Percentiles rank a stretch among this genome's conserved stretches.
These are phyloP conservation scores for Charina bottae DNA, from an alignment of 2,113 vertebrate species.

Conservation along the genomic window DNA sequence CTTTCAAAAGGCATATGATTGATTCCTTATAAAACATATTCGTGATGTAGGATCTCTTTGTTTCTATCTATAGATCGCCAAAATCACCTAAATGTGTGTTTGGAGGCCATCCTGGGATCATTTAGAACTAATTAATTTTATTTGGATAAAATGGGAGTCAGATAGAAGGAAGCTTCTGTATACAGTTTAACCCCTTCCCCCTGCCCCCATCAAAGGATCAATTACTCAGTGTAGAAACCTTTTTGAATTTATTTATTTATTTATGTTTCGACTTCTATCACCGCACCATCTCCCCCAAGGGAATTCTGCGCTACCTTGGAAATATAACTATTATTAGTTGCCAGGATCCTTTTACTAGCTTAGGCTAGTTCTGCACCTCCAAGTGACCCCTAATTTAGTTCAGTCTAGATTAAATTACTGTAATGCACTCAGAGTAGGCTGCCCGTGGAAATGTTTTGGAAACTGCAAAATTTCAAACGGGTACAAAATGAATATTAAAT, in stretches of 20 bases:
- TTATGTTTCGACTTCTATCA: too few relatives aligned
- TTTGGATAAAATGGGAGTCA: not conserved
- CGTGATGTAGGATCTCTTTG: not conserved
- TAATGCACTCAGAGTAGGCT: too few relatives aligned
- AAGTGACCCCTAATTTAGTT: not conserved
- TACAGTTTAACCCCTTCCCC: not conserved
- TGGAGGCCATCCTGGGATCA: not conserved
- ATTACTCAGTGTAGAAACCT: not conserved
- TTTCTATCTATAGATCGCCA: too few relatives aligned
- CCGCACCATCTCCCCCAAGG: too few relatives aligned
- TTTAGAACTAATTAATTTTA: not conserved
- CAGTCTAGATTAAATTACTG: not conserved
- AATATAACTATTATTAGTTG: not conserved
- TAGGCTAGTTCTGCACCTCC: not conserved
- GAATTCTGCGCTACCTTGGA: too few relatives aligned
- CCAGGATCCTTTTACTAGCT: not conserved
- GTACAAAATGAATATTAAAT: not conserved
- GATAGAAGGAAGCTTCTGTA: not conserved
- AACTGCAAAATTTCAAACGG: not conserved
- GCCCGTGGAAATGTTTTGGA: not conserved
- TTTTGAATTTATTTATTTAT: too few relatives aligned
- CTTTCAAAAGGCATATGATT: not conserved
- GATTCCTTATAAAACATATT: too few relatives aligned
- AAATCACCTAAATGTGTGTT: not conserved
- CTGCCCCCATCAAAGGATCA: not conserved